phyloP scores from a whole-genome alignment of 1,140 invertebrate genomes.

The Scaptodrosophila lebanonensis region DNA sequence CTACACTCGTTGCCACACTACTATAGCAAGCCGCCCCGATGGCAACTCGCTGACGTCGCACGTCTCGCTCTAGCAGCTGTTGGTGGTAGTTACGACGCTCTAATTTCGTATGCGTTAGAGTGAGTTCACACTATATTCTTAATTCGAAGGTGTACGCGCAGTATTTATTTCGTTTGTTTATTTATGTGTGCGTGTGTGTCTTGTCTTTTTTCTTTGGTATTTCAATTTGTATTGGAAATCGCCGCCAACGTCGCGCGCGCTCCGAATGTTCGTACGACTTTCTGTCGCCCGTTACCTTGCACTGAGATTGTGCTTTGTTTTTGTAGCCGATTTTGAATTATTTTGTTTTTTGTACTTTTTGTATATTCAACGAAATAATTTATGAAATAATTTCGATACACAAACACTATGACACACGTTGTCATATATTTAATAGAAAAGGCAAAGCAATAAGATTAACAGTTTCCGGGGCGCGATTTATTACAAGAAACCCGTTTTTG shows the following conservation, averaged over 20 bases:
- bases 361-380: too few species aligned
- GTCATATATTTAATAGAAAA: too few species aligned
- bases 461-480: too few species aligned
- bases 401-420: too few species aligned
- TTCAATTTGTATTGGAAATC: slow-evolving; percentile 55
- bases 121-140: slow-evolving; percentile 8
- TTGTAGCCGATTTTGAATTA: slow-evolving; percentile 11
- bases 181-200: slow-evolving; percentile 24
- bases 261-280: slow-evolving; percentile 9
- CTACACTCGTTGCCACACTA: slow-evolving; percentile 31
- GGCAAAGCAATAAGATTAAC: too few species aligned
- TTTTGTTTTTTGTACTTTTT: too few species aligned
- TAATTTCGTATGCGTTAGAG: too few species aligned
- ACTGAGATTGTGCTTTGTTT: slow-evolving; percentile 9
- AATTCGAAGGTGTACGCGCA: slow-evolving; percentile 12
- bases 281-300: neutral
- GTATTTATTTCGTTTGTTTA: slow-evolving; percentile 29
- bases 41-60: neutral
- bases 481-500: too few species aligned
- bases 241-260: slow-evolving; percentile 49
- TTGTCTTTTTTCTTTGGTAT: slow-evolving; percentile 26
- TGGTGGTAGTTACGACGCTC: too few species aligned
- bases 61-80: slow-evolving; percentile 11
- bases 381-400: too few species aligned
- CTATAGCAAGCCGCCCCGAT: slow-evolving; percentile 16